Conservation (phyloP, 2,797 vertebrate genomes). For the Gymnocypris eckloni region DNA sequence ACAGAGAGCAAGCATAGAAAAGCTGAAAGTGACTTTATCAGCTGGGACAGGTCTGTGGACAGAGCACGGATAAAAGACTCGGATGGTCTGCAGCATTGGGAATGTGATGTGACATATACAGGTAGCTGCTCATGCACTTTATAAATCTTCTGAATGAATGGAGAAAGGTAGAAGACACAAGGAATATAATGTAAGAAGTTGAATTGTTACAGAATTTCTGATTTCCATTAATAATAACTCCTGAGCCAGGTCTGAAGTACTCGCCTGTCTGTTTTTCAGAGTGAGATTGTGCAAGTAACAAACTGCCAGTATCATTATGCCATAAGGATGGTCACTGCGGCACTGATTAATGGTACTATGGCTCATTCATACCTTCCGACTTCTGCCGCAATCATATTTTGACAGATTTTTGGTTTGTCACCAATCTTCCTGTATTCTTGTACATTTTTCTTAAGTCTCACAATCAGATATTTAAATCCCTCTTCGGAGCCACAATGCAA, state of each 20-base stretch:
- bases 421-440: background rate
- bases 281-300: background rate
- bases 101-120: conserved; percentile 1
- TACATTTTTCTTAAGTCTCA: background rate
- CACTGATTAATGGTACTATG: background rate
- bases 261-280: background rate
- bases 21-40: background rate
- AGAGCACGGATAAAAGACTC: background rate
- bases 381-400: background rate
- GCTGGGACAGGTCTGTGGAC: background rate
- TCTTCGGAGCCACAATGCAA: background rate
- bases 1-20: background rate
- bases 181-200: background rate
- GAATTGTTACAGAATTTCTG: conserved; percentile 2
- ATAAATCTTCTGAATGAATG: background rate
- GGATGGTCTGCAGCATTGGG: no score
- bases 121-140: background rate
- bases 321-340: background rate
- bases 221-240: background rate
- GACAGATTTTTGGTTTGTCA: background rate
- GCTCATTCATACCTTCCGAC: background rate
- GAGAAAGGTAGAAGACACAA: background rate
- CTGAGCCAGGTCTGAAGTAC: background rate
- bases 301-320: background rate
- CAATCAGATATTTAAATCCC: background rate